Base-by-base conservation (phyloP, 2,797 vertebrate genomes). In the Emydoidea blandingii region DNA sequence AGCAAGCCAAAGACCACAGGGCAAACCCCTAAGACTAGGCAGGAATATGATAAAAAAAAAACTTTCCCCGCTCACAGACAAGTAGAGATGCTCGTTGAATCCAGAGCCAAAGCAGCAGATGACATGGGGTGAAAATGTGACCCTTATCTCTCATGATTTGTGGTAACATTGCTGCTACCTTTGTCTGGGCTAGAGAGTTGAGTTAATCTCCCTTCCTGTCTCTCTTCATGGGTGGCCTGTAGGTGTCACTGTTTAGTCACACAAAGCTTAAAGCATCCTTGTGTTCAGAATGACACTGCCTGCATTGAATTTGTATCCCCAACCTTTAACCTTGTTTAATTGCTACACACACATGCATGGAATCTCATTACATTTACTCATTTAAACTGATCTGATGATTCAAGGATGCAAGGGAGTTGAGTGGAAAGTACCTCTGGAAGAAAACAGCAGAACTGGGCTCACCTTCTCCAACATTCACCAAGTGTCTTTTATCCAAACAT, bases 181-280 rank as follows among this genome's bases (percentile, higher is more conserved):
- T 47, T 29, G 12, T 29, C 74, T 76, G 74, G 7, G 5, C 12
- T 27, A 44, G 72, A 74, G 41, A 76, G 44, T 15, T 76, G 41
- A 49, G 11, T 10, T 49, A 78, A 47, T 47, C 27, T 76, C 72
- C 41, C 50, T 84, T 82, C 80, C 57, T 52, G n/a, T 59, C 19
- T 54, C 87, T 87, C n/a, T 92, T 81, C 15, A 50, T 47, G 50
- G 72, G 52, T 79, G 44, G 79, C 50, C 91, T 92, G 57, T 44
- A 96, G 88, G 89, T 87, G 81, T 86, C 93, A 82, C 52, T 72
- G 78, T 19, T 87, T 54, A 94, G 85, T 68, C 94, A 79, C 57
- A 29, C 50, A 83, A 88, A 62, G 78, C 44, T 79, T 81, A 83
- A 82, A 37, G 72, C 29, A 9, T 52, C 50, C 41, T 37, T 34